Evolutionary conservation across 1,140 invertebrate genomes (phyloP), one percentile per base, ranked within the genome.

Genomic region (Muscidifurax raptorellus): DNA sequence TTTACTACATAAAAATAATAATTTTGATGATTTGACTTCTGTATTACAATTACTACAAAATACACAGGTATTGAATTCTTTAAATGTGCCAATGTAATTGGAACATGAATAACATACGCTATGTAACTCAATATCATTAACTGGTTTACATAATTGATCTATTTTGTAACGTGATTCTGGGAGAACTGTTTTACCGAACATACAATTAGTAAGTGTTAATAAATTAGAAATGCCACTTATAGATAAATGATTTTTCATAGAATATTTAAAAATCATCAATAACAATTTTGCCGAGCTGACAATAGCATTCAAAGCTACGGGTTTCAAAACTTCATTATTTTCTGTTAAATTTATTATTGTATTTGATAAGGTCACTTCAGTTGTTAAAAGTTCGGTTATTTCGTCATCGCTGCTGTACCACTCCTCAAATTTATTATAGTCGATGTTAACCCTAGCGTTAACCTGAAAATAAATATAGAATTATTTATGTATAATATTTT

Each of bases 191-290:
- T 12, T 30, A n/a, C 9, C 28, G 18, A 76, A 66, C 25, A 83
- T 30, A 36, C n/a, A 18, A 83, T 77, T 83, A 36, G 67, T 27
- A 0, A 77, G 9, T 83, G 76, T 76, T 40, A 72, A 44, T 40
- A 81, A 52, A 27, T 81, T 72, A 47, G 28, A 25, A 36, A 40
- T 30, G 40, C 27, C 13, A 66, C 32, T 80, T 47, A 32, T 80
- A 32, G 47, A 18, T 67, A 27, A 36, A n/a, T n/a, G n/a, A n/a
- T n/a, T n/a, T n/a, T n/a, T 9, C 32, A 25, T 2, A 10, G 4
- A 52, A 52, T 52, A 80, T 80, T 80, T 69, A 12, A 69, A n/a
- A 69, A 66, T 40, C 59, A 80, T 80, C 3, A 80, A 15, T 32
- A 80, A 66, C 7, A 80, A 30, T 52, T 80, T 59, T 47, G 66